Conservation (phyloP, 2,797 vertebrate genomes). For the Falco biarmicus region DNA sequence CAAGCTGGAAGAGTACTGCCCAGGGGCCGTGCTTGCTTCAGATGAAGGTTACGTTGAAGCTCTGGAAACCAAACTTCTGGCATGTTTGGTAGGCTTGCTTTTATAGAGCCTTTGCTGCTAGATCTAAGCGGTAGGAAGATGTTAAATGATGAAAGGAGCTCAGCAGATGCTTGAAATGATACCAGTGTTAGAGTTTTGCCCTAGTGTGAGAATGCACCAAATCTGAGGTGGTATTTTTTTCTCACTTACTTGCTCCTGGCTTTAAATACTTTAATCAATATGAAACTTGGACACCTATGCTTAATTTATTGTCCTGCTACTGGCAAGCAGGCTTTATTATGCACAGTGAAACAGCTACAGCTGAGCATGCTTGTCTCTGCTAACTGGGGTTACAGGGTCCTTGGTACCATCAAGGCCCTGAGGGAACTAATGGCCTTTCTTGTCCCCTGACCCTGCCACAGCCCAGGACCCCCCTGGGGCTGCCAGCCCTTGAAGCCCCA, state of each 20-base stretch:
- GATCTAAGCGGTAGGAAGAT: not conserved
- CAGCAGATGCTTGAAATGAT: not conserved
- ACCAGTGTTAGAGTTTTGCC: not conserved
- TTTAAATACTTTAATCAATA: not conserved
- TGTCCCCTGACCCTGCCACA: not conserved
- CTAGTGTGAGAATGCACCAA: not conserved
- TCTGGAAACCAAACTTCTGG: slow-evolving; percentile 12
- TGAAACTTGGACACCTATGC: not conserved
- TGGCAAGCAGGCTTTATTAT: not conserved
- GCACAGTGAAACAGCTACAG: not conserved
- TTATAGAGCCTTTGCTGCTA: not conserved
- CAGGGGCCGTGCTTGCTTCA: not conserved
- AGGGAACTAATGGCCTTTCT: not conserved
- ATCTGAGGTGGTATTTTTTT: not conserved
- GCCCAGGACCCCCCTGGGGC: too few relatives aligned
- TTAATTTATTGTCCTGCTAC: not conserved
- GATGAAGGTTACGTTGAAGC: not conserved
- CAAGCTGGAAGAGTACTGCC: not conserved
- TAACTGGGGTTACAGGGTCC: not conserved
- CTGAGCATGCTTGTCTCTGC: not conserved
- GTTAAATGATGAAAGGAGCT: slow-evolving; percentile 19
- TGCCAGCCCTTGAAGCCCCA: not conserved
- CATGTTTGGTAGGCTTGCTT: not conserved
- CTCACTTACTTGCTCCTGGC: not conserved
- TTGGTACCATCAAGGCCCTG: not conserved